These are phyloP conservation scores for Oscheius myriophilus DNA, from an alignment of 2,888 invertebrate species.

Conservation along the genomic window DNA sequence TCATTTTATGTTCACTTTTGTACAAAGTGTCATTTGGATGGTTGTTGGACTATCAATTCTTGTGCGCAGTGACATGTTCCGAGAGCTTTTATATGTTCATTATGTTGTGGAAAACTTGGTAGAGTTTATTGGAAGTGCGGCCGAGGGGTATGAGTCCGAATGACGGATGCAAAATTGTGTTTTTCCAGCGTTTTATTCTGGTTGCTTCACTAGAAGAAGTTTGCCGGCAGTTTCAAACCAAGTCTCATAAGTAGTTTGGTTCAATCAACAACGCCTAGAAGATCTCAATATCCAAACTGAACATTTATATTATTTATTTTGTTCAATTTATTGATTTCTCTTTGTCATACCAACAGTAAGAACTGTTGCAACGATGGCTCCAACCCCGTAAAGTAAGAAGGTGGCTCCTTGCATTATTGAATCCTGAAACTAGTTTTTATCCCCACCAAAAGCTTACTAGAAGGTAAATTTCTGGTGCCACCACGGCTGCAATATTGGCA, in stretches of 20 bases:
- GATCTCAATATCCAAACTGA: not conserved
- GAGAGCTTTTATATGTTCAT: not conserved
- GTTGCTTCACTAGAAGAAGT: conserved; percentile 4
- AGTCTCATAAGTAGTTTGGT: too few relatives aligned
- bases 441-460: conserved; percentile 8
- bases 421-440: conserved; percentile 9
- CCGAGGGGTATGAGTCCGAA: conserved; percentile 13
- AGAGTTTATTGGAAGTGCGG: conserved; percentile 18
- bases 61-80: conserved; percentile 3
- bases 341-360: conserved; percentile 16
- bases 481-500: conserved; percentile 22
- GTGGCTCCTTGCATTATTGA: conserved; percentile 8
- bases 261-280: too few relatives aligned
- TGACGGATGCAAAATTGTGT: too few relatives aligned
- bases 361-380: not conserved
- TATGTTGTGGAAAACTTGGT: conserved; percentile 12
- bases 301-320: conserved; percentile 1
- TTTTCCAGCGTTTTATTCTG: conserved; percentile 17
- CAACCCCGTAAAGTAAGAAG: conserved; percentile 13
- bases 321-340: not conserved
- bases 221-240: not conserved
- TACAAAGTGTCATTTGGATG: conserved; percentile 24
- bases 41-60: conserved; percentile 10
- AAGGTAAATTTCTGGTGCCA: conserved; percentile 17
- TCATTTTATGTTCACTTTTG: conserved; percentile 21